Conservation (phyloP, 2,888 invertebrate genomes). For the Halictus quadricinctus region DNA sequence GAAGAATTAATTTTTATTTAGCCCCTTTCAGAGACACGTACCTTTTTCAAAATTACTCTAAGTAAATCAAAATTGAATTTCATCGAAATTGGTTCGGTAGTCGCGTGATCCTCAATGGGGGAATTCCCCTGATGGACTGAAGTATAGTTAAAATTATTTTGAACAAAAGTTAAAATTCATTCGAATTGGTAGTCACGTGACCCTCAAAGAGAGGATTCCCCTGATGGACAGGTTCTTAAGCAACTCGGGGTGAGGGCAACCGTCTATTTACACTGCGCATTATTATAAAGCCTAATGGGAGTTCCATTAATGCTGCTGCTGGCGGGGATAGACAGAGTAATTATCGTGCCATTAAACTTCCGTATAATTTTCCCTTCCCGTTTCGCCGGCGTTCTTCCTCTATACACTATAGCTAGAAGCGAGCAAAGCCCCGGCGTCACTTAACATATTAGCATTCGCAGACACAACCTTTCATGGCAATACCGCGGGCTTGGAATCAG, state of each 20-base stretch:
- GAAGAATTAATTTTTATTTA: background rate
- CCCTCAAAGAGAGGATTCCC: background rate
- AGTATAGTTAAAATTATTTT: too few species aligned
- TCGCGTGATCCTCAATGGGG: too few species aligned
- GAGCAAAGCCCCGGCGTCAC: background rate
- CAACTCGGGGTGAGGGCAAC: slow-evolving; percentile 2
- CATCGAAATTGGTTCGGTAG: too few species aligned
- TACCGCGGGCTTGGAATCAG: background rate
- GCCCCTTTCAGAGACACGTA: background rate
- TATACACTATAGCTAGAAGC: background rate
- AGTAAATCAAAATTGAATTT: too few species aligned
- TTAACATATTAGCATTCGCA: slow-evolving; percentile 24
- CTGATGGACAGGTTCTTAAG: slow-evolving; percentile 25
- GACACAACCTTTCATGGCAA: background rate
- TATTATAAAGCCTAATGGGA: slow-evolving; percentile 45
- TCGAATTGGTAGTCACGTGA: background rate
- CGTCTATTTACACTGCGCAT: slow-evolving; percentile 37
- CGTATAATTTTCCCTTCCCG: slow-evolving; percentile 23
- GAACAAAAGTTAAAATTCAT: background rate
- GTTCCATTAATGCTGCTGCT: slow-evolving; percentile 30
- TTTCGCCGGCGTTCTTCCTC: slow-evolving; percentile 7
- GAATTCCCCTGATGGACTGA: too few species aligned
- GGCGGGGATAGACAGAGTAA: slow-evolving; percentile 30
- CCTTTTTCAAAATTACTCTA: too few species aligned
- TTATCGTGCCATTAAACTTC: slow-evolving; percentile 51